Evolutionary conservation across 2,797 vertebrate genomes (phyloP).

Genomic region (Mormyrus hasselquistii): DNA sequence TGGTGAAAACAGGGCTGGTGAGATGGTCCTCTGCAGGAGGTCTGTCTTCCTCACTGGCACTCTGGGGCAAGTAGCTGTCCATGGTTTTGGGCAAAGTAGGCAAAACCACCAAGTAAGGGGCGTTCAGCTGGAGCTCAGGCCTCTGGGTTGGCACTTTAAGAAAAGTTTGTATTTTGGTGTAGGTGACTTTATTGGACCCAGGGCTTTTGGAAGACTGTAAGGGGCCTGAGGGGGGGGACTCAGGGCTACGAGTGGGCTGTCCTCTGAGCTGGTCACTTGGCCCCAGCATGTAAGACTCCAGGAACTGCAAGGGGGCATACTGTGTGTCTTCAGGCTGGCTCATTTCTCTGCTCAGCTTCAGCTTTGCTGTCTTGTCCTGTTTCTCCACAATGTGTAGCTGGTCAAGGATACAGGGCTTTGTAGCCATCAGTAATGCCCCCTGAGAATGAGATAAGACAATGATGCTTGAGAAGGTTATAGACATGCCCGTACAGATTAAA

Average conservation of each 20-base stretch:
- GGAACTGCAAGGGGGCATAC: neutral
- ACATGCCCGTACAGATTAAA: neutral
- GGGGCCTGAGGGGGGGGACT: slow-evolving; percentile 65
- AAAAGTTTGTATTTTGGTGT: slow-evolving; percentile 87
- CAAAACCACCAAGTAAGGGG: neutral
- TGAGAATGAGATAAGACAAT: neutral
- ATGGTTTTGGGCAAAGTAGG: slow-evolving; percentile 3
- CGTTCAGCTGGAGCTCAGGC: neutral
- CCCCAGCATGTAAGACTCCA: slow-evolving; percentile 19
- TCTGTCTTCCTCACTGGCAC: slow-evolving; percentile 32
- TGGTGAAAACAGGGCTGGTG: slow-evolving; percentile 84
- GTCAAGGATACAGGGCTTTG: slow-evolving; percentile 59
- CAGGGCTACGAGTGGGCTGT: slow-evolving; percentile 38
- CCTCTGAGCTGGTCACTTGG: slow-evolving; percentile 36
- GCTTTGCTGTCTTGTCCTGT: slow-evolving; percentile 16
- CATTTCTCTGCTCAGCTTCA: slow-evolving; percentile 12
- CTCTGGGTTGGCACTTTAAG: slow-evolving; percentile 35
- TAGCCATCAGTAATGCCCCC: slow-evolving; percentile 48
- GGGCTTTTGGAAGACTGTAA: slow-evolving; percentile 59
- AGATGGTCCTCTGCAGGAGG: slow-evolving; percentile 39
- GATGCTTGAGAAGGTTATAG: neutral
- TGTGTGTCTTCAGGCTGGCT: neutral
- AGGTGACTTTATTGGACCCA: slow-evolving; percentile 72
- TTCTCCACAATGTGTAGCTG: slow-evolving; percentile 57
- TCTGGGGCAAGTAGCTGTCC: slow-evolving; percentile 60